Evolutionary conservation across 2,113 vertebrate genomes (phyloP).

Genomic region (Ctenodactylus gundi): DNA sequence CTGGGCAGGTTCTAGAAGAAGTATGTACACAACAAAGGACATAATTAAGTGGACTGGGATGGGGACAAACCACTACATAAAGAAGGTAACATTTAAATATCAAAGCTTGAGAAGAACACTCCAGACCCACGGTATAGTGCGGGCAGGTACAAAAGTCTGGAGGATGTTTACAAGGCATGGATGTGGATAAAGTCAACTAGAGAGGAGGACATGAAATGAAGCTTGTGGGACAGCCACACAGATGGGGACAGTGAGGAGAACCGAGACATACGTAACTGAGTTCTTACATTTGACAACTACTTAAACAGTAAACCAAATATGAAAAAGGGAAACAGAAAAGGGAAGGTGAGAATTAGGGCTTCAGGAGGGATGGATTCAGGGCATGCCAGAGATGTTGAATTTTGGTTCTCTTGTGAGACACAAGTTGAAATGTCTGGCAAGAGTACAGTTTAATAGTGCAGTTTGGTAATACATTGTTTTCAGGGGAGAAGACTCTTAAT

Average conservation of each 20-base stretch:
- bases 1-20: not conserved
- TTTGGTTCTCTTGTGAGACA: not conserved
- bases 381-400: not conserved
- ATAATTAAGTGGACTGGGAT: not conserved
- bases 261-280: not conserved
- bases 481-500: too few species aligned
- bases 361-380: not conserved
- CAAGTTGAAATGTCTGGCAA: not conserved
- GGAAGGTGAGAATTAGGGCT: not conserved
- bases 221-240: not conserved
- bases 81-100: not conserved
- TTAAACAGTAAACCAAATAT: not conserved
- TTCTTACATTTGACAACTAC: not conserved
- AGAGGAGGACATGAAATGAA: not conserved
- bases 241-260: not conserved
- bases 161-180: not conserved
- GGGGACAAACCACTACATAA: not conserved
- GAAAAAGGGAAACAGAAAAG: not conserved
- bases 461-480: not conserved
- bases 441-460: not conserved
- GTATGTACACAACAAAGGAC: not conserved
- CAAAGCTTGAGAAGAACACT: not conserved
- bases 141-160: not conserved
- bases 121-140: not conserved
- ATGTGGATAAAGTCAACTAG: not conserved